These are phyloP conservation scores for Tribolium freemani DNA, from an alignment of 2,888 invertebrate genomes.

Conservation along the genomic window DNA sequence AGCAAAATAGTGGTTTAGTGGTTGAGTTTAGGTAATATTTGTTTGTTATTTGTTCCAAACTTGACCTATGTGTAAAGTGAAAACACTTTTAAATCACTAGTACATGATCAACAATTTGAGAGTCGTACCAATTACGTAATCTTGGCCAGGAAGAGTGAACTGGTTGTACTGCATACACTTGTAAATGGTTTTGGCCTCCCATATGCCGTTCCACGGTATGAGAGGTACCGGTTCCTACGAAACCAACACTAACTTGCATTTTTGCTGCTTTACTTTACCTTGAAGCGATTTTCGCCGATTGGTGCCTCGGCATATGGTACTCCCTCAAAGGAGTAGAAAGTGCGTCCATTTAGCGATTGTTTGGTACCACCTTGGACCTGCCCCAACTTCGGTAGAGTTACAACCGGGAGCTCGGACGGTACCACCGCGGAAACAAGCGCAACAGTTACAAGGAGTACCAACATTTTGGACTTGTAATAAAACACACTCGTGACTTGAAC, in stretches of 20 bases:
- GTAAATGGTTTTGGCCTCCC: conserved; percentile 74
- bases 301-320: conserved; percentile 79
- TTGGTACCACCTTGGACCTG: conserved; percentile 1
- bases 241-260: too few relatives aligned
- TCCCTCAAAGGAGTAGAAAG: conserved; percentile 74
- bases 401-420: neutral
- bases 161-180: conserved; percentile 62
- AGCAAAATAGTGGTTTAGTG: too few relatives aligned
- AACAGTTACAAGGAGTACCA: neutral
- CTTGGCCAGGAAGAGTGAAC: conserved; percentile 4
- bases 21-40: too few relatives aligned
- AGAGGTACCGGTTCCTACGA: conserved; percentile 67
- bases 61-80: too few relatives aligned
- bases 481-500: too few relatives aligned
- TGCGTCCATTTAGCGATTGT: conserved; percentile 51
- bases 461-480: too few relatives aligned
- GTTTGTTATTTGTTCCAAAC: too few relatives aligned
- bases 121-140: conserved; percentile 13
- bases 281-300: conserved; percentile 73
- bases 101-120: too few relatives aligned
- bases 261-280: conserved; percentile 54
- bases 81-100: too few relatives aligned
- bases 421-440: neutral
- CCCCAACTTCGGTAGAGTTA: neutral
- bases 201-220: conserved; percentile 76